Evolutionary conservation across 2,113 vertebrate species (phyloP), one percentile per base, ranked within the genome.

Genomic region (Neofelis nebulosa): DNA sequence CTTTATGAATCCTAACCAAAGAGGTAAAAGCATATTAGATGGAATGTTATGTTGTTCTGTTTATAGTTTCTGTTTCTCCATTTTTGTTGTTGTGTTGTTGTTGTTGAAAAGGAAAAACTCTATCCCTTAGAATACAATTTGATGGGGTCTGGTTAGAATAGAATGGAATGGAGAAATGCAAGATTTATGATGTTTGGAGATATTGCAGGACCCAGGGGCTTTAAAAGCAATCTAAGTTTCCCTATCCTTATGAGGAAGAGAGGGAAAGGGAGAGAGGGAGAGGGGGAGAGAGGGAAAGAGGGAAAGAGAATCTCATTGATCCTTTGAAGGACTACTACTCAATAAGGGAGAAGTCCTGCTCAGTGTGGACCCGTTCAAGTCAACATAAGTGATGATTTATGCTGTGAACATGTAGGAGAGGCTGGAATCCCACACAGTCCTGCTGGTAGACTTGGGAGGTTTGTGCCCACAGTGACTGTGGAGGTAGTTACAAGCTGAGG

Each of bases 71-170:
- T 45, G 9, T 57, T 87, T 86, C 14, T 92, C 96, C 87, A 87
- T 95, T 97, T 97, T 97, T 31, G 7, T 29, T 45, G 73, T 38
- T 19, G 27, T 98, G 96, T 94, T 71, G 93, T 94, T 71, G 93
- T 95, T 96, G 97, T 97, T 98, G 95, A 97, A 97, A 98, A 98
- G 98, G 98, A 98, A 98, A 98, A 98, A 90, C 96, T 98, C 94
- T 45, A 45, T 82, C 57, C 80, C 76, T 94, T 85, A 95, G 18
- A 87, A 92, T 94, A 96, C 52, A 93, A 86, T 96, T 97, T 97
- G 81, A 97, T 94, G 95, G 85, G 31, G 12, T 38, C 52, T 79
- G 27, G 41, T 79, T 91, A 61, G 38, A 45, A 41, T 1, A 73
- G 61, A 81, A 48, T 4, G 31, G 55, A 68, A 87, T 52, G 80